These are phyloP conservation scores for Aphis craccivora DNA, from an alignment of 1,140 invertebrate genomes.

Conservation along the genomic window DNA sequence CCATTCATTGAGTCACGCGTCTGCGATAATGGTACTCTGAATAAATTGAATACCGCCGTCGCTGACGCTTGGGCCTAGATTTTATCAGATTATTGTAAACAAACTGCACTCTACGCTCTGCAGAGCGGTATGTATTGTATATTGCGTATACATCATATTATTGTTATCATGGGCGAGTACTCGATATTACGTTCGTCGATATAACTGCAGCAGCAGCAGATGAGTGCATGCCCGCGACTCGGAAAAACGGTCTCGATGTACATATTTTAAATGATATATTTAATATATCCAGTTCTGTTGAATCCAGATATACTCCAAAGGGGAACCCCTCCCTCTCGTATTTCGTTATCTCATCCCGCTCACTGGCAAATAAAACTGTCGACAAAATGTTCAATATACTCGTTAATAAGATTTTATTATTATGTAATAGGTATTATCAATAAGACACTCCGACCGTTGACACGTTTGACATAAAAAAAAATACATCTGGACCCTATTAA, in stretches of 20 bases:
- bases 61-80: not conserved
- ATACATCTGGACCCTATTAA: too few species aligned
- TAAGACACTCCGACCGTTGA: too few species aligned
- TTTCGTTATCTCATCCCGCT: too few species aligned
- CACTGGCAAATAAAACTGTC: too few species aligned
- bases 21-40: not conserved
- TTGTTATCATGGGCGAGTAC: not conserved
- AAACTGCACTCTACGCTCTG: not conserved
- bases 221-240: not conserved
- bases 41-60: constrained; percentile 5
- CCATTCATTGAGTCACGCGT: constrained; percentile 4
- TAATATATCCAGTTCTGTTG: too few species aligned
- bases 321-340: too few species aligned
- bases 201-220: not conserved
- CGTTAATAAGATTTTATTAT: too few species aligned
- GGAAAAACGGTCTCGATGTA: not conserved
- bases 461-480: too few species aligned
- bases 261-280: not conserved
- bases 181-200: not conserved
- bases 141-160: not conserved
- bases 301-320: too few species aligned
- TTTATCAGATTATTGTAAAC: not conserved
- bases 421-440: too few species aligned
- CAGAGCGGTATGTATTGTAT: not conserved
- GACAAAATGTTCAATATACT: too few species aligned